Base-by-base conservation (phyloP, 2,113 vertebrate genomes). In the Ascaphus truei region DNA sequence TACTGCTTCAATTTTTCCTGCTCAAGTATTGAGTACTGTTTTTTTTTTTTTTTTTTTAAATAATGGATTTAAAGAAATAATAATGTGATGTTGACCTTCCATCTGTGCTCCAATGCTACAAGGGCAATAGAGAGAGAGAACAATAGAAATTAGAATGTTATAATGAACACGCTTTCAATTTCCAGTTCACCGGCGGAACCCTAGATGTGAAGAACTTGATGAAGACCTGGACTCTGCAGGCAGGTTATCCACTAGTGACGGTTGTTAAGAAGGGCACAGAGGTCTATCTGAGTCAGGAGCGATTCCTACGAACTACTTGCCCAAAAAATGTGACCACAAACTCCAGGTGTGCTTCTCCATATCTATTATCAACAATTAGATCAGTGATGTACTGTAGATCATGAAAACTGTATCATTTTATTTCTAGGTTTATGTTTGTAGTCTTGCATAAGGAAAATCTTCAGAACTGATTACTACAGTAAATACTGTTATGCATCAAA, bases 201-300 rank as follows among this genome's bases (percentile, higher is more conserved):
- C 62, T 84, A 51, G 91, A 92, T 73, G 87, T 99, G 30, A 89
- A 93, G 39, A 87, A 89, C 73, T 90, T 98, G 83, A 98, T 98
- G 96, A 92, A 84, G 77, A 93, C 93, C 1, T 99, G 96, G 96
- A 94, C 93, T 10, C 78, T 88, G 11, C 92, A 95, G 71, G 96
- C 95, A 84, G 96, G 96, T 60, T 95, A 98, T 86, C 96, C 96
- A 37, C 76, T 99, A 81, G 91, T 99, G 59, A 97, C 91, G 18
- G 87, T 96, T 59, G 86, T 75, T 57, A 90, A 79, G 66, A 85
- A 83, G 20, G 93, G 89, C 59, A 90, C 78, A 50, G 53, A 78
- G 56, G 83, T 98, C 73, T 81, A 48, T 62, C 15, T 99, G 27
- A 84, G 88, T 7, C 96, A 99, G 76, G 93, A 98, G 74, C 91